Conservation (phyloP, 2,797 vertebrate species). For the Melanotaenia trifasciata region DNA sequence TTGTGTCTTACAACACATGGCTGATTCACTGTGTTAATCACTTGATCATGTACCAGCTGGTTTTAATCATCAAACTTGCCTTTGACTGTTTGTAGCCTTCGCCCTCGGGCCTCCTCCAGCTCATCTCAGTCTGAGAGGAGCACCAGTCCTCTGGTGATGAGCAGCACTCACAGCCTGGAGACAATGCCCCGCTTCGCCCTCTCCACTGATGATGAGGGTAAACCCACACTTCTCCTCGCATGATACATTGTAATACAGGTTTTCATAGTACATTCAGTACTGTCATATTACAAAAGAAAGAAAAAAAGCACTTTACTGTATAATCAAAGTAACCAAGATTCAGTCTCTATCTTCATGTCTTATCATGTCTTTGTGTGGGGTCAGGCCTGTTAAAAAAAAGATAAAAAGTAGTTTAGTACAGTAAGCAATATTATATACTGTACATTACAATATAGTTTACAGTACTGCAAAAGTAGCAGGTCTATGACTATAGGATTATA, state of each 20-base stretch:
- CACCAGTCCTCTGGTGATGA: slow-evolving; percentile 87
- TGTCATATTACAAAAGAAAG: not conserved
- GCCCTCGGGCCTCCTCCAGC: slow-evolving; percentile 90
- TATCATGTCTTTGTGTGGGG: not conserved
- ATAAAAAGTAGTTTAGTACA: not conserved
- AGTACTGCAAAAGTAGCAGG: not conserved
- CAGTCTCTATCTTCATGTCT: not conserved
- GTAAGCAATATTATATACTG: not conserved
- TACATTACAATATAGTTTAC: not conserved
- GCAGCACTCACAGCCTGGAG: slow-evolving; percentile 92
- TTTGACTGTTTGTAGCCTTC: slow-evolving; percentile 79
- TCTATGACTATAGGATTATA: not conserved
- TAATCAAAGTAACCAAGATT: not conserved
- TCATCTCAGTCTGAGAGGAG: slow-evolving; percentile 91
- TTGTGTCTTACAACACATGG: not conserved
- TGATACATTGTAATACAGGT: not conserved
- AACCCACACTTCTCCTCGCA: slow-evolving; percentile 20
- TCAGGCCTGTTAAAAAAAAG: not conserved
- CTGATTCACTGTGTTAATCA: not conserved
- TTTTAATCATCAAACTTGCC: slow-evolving; percentile 17
- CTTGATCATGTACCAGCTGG: slow-evolving; percentile 1
- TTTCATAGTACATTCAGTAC: too few relatives aligned
- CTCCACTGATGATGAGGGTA: slow-evolving; percentile 94
- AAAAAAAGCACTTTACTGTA: not conserved
- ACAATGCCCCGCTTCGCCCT: slow-evolving; percentile 95